A percentile compares a stretch with the other conserved stretches of the same genome.
Evolutionary conservation across 2,113 vertebrate genomes (phyloP).

Genomic region (zebrafish (Danio rerio)): DNA sequence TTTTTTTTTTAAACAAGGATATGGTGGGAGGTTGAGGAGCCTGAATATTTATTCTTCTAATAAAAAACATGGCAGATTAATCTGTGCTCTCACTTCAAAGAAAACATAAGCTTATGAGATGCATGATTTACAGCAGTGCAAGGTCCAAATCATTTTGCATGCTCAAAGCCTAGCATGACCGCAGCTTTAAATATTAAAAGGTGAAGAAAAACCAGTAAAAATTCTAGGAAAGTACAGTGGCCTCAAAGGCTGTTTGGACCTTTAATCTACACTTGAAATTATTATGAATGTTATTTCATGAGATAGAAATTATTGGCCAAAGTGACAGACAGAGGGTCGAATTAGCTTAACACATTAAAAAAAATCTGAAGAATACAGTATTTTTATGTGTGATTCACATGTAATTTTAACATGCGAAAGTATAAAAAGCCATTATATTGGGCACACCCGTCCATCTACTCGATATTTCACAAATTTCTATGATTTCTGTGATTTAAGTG

Average conservation of each 20-base stretch:
- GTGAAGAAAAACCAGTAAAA: background rate
- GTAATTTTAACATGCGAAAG: too few relatives aligned
- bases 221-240: background rate
- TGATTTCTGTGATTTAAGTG: too few relatives aligned
- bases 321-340: background rate
- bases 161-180: conserved; percentile 14
- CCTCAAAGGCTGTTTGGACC: background rate
- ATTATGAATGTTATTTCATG: background rate
- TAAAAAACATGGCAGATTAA: background rate
- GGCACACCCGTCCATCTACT: too few relatives aligned
- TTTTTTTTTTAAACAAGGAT: too few relatives aligned
- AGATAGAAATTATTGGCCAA: background rate
- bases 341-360: too few relatives aligned
- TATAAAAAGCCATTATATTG: too few relatives aligned
- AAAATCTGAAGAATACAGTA: too few relatives aligned
- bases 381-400: too few relatives aligned
- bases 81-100: background rate
- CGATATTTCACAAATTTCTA: too few relatives aligned
- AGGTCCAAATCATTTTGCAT: background rate
- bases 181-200: background rate
- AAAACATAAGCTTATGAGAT: background rate
- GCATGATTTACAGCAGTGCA: background rate
- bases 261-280: background rate
- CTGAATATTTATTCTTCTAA: background rate
- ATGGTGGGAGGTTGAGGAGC: too few relatives aligned